Percentiles rank a stretch among this genome's conserved stretches.
These are phyloP conservation scores for Buphagus erythrorhynchus DNA, from an alignment of 2,797 vertebrate species.

Conservation along the genomic window DNA sequence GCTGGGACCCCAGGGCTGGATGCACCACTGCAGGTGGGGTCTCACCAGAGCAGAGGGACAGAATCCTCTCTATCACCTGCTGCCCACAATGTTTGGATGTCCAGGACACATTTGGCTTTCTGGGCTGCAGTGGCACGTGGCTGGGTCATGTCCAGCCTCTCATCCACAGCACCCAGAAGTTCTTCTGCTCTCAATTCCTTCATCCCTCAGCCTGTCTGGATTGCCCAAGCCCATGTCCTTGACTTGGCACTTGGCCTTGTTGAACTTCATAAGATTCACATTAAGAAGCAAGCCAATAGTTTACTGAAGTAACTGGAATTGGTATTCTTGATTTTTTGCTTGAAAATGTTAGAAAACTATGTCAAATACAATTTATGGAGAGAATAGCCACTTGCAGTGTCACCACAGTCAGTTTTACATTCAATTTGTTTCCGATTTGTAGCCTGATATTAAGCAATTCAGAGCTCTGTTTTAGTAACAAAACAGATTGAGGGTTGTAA, in stretches of 20 bases:
- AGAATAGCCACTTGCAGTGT: background rate
- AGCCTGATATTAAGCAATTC: background rate
- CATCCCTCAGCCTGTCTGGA: background rate
- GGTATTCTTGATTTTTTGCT: background rate
- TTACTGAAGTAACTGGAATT: background rate
- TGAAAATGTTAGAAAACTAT: background rate
- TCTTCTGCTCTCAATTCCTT: background rate
- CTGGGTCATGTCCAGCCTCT: rapidly evolving
- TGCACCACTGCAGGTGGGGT: background rate
- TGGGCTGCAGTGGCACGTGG: rapidly evolving
- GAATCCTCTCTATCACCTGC: background rate
- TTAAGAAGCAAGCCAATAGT: background rate
- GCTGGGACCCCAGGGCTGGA: background rate
- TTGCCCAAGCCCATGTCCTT: rapidly evolving
- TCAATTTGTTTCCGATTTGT: background rate
- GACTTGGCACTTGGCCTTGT: background rate
- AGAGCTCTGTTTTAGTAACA: background rate
- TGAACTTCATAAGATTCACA: rapidly evolving
- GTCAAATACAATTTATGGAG: background rate
- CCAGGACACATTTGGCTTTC: rapidly evolving
- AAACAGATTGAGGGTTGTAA: background rate
- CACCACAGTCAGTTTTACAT: background rate
- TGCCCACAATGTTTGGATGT: rapidly evolving
- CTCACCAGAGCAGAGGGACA: background rate
- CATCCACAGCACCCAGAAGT: rapidly evolving